A percentile compares a stretch with the other conserved stretches of the same genome.
These are phyloP conservation scores for Cheilosia impressa DNA, from an alignment of 2,888 invertebrate genomes.

Conservation along the genomic window DNA sequence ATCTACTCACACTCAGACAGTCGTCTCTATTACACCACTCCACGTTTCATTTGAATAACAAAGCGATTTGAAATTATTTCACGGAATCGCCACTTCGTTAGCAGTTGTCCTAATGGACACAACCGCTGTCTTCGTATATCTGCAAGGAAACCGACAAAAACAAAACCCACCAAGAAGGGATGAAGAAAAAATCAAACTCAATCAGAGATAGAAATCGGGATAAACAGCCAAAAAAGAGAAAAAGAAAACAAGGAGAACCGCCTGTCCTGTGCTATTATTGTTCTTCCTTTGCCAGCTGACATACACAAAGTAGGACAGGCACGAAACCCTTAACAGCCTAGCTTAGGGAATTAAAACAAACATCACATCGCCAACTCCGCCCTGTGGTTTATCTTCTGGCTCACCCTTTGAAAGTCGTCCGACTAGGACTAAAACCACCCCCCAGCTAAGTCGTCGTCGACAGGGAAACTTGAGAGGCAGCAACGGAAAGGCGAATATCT, in stretches of 20 bases:
- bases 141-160: background rate
- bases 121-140: constrained; percentile 27
- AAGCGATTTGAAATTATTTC: constrained; percentile 61
- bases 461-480: constrained; percentile 5
- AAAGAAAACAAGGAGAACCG: background rate
- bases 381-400: constrained; percentile 41
- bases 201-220: constrained; percentile 68
- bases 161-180: constrained; percentile 6
- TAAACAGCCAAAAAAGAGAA: constrained; percentile 20
- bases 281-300: constrained; percentile 12
- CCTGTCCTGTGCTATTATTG: constrained; percentile 43
- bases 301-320: constrained; percentile 45
- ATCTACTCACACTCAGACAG: background rate
- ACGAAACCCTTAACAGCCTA: constrained; percentile 60
- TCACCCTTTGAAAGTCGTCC: constrained; percentile 9
- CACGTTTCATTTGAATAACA: constrained; percentile 34
- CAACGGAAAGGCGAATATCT: constrained; percentile 3
- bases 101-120: constrained; percentile 64
- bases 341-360: constrained; percentile 72
- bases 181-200: constrained; percentile 44
- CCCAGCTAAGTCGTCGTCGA: background rate
- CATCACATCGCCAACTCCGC: constrained; percentile 59
- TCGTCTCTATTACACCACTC: background rate
- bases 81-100: constrained; percentile 63
- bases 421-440: background rate